phyloP scores from a whole-genome alignment of 1,140 invertebrate species.

The Tyrophagus putrescentiae region DNA sequence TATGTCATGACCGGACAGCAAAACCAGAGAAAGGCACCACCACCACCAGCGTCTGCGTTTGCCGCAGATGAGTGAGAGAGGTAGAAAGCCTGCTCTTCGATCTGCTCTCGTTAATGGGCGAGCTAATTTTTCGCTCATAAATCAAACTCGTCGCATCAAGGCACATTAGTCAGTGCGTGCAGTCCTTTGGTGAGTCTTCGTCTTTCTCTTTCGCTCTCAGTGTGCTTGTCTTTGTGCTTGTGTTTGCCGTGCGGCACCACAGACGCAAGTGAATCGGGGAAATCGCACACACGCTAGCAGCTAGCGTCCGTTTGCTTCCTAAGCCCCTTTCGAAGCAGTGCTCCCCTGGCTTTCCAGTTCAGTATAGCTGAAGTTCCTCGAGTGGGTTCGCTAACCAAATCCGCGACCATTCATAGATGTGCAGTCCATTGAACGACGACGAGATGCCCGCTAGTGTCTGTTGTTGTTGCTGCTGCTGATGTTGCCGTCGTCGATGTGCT shows the following conservation, averaged over 20 bases:
- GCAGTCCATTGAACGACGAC: background rate
- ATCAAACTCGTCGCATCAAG: conserved; percentile 1
- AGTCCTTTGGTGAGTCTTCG: background rate
- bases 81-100: no score
- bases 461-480: no score
- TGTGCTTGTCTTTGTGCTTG: background rate
- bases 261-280: background rate
- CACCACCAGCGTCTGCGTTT: no score
- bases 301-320: background rate
- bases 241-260: no score
- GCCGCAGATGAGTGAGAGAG: no score
- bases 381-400: conserved; percentile 6
- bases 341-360: no score
- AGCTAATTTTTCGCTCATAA: conserved; percentile 16
- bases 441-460: no score
- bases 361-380: no score
- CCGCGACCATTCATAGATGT: background rate
- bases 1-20: no score
- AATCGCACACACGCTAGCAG: background rate
- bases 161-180: conserved; percentile 9
- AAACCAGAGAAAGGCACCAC: no score
- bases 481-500: no score
- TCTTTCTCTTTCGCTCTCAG: background rate
- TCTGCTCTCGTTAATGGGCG: conserved; percentile 12
- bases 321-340: background rate